Percentiles rank a stretch among this genome's conserved stretches.
These are phyloP conservation scores for Macrotis lagotis DNA, from an alignment of 2,113 vertebrate species.

Conservation along the genomic window DNA sequence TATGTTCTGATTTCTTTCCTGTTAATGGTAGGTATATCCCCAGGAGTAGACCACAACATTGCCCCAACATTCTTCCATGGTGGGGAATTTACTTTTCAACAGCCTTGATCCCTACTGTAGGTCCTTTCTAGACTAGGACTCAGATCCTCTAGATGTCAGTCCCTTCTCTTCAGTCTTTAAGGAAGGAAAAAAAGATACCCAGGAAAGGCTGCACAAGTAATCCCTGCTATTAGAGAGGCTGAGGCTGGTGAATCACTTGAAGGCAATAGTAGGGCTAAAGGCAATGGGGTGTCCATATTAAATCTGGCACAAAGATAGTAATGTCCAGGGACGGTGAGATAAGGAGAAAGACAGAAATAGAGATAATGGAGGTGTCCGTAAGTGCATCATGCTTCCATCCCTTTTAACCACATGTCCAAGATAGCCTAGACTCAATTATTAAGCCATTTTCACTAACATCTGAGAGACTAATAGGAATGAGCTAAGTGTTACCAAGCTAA, in stretches of 20 bases:
- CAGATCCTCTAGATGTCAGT: background rate
- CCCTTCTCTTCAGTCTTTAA: background rate
- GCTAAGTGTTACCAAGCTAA: background rate
- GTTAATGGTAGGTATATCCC: too few relatives aligned
- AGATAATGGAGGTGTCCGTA: background rate
- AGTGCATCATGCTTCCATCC: background rate
- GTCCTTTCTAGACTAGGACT: background rate
- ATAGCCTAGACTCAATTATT: background rate
- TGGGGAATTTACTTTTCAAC: too few relatives aligned
- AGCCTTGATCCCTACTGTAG: background rate
- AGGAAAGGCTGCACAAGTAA: background rate
- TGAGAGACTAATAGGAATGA: background rate
- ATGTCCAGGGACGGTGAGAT: background rate
- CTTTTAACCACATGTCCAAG: background rate
- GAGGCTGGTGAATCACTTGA: background rate
- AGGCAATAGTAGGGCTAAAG: background rate
- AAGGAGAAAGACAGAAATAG: background rate
- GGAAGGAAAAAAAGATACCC: background rate
- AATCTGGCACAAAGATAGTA: background rate
- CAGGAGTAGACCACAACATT: background rate
- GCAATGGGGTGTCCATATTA: background rate
- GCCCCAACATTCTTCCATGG: too few relatives aligned
- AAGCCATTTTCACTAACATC: background rate
- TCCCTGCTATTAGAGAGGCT: too few relatives aligned
- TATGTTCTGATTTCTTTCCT: background rate